Evolutionary conservation across 2,113 vertebrate genomes (phyloP).

Genomic region (Harpagus bidentatus): DNA sequence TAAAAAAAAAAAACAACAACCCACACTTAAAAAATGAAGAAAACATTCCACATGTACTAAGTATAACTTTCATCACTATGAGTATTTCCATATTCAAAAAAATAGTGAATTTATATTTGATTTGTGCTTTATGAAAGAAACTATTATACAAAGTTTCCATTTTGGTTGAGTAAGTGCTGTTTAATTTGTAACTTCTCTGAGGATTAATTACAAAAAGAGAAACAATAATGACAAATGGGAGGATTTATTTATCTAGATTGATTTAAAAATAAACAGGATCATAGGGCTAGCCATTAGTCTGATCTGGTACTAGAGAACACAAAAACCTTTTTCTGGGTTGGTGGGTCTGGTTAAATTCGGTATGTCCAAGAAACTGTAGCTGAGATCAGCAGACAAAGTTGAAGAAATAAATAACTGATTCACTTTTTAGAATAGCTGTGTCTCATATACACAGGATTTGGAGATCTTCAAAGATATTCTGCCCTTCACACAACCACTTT

Average conservation of each 20-base stretch:
- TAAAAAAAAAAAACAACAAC: neutral
- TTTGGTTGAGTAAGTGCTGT: slow-evolving; percentile 23
- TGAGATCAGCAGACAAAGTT: neutral
- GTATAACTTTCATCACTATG: slow-evolving; percentile 62
- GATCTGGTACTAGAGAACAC: neutral
- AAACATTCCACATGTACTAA: slow-evolving; percentile 63
- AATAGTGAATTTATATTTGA: slow-evolving; percentile 42
- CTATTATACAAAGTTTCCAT: slow-evolving; percentile 32
- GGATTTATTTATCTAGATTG: slow-evolving; percentile 33
- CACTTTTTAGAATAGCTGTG: neutral
- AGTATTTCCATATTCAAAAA: slow-evolving; percentile 64
- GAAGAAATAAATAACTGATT: neutral
- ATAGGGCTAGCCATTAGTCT: neutral
- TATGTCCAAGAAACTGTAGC: neutral
- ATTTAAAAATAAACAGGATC: slow-evolving; percentile 59
- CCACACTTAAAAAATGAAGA: slow-evolving; percentile 51
- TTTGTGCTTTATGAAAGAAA: slow-evolving; percentile 54
- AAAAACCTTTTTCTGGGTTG: neutral
- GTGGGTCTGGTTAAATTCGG: neutral
- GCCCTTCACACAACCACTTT: neutral
- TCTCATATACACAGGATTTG: neutral
- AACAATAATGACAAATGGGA: slow-evolving; percentile 30
- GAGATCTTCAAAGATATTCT: neutral
- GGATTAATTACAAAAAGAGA: slow-evolving; percentile 51
- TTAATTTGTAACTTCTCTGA: slow-evolving; percentile 59